Conservation (phyloP, 1,140 invertebrate genomes). For the Lethocerus indicus region DNA sequence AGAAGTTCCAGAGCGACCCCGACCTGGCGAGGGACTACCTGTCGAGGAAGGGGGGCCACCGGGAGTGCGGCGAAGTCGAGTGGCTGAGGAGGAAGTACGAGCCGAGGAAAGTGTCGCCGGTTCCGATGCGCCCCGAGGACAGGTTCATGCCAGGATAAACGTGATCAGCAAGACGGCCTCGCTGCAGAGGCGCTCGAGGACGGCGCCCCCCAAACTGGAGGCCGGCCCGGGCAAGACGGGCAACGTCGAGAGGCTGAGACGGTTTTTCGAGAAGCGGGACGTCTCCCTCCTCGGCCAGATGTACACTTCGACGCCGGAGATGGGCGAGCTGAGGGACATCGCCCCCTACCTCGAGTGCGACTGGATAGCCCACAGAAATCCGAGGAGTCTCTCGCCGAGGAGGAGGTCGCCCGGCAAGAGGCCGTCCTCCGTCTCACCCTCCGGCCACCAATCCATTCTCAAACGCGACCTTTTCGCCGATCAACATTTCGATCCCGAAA, state of each 20-base stretch:
- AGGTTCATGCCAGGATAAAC: constrained; percentile 70
- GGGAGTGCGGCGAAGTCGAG: constrained; percentile 40
- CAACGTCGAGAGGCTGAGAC: constrained; percentile 45
- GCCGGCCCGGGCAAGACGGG: constrained; percentile 23
- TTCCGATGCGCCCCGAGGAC: constrained; percentile 45
- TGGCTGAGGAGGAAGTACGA: constrained; percentile 42
- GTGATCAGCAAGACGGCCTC: constrained; percentile 68
- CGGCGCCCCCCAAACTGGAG: constrained; percentile 21
- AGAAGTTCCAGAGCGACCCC: constrained; percentile 55
- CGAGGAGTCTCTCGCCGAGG: constrained; percentile 25
- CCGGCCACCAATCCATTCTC: constrained; percentile 34
- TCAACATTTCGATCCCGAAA: constrained; percentile 51
- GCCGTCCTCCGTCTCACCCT: constrained; percentile 27
- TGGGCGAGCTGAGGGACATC: constrained; percentile 56
- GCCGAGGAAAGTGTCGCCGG: constrained; percentile 34
- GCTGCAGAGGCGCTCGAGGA: constrained; percentile 30
- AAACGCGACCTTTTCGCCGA: constrained; percentile 43
- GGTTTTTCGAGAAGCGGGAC: constrained; percentile 40
- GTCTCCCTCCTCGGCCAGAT: constrained; percentile 56
- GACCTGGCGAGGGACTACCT: constrained; percentile 43
- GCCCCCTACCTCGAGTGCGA: constrained; percentile 54
- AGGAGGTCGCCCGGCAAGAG: constrained; percentile 34
- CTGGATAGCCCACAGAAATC: constrained; percentile 59
- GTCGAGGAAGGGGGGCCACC: constrained; percentile 27
- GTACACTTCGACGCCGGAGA: constrained; percentile 62